A percentile compares a stretch with the other conserved stretches of the same genome.
Conservation (phyloP, 1,140 invertebrate genomes). For the Helicoverpa armigera region DNA sequence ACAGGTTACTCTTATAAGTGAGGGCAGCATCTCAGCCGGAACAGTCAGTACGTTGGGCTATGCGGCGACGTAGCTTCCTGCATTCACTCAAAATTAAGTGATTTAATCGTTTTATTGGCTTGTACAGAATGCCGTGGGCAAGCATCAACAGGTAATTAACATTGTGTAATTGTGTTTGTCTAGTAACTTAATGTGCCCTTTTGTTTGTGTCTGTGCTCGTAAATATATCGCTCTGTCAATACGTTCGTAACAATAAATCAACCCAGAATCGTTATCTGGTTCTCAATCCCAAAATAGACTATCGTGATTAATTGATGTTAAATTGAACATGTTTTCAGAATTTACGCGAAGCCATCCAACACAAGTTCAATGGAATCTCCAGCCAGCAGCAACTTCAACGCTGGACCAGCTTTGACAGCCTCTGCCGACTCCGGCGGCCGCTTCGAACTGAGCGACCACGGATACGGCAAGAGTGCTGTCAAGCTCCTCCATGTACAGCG, state of each 20-base stretch:
- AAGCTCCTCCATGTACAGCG: constrained; percentile 90
- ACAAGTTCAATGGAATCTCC: constrained; percentile 68
- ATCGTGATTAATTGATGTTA: not conserved
- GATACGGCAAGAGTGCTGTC: constrained; percentile 92
- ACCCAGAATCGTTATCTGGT: constrained; percentile 24
- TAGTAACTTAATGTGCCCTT: constrained; percentile 11
- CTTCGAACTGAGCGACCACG: constrained; percentile 89
- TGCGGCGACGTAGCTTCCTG: constrained; percentile 77
- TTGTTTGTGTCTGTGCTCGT: constrained; percentile 17
- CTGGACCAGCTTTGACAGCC: constrained; percentile 68
- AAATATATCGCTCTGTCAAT: not conserved
- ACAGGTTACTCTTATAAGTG: constrained; percentile 76
- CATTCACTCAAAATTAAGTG: constrained; percentile 83
- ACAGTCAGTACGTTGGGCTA: constrained; percentile 67
- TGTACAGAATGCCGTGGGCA: constrained; percentile 80
- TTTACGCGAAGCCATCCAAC: constrained; percentile 82
- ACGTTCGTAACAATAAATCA: constrained; percentile 32
- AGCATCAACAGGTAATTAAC: constrained; percentile 79
- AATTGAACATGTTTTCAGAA: constrained; percentile 67
- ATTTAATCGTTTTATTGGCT: constrained; percentile 54
- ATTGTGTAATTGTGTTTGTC: constrained; percentile 26
- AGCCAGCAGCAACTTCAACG: constrained; percentile 5
- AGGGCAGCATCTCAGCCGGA: constrained; percentile 55
- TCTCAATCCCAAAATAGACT: constrained; percentile 19
- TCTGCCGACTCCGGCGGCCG: constrained; percentile 77